These are phyloP conservation scores for Eristalis pertinax DNA, from an alignment of 2,888 invertebrate genomes.

Conservation along the genomic window DNA sequence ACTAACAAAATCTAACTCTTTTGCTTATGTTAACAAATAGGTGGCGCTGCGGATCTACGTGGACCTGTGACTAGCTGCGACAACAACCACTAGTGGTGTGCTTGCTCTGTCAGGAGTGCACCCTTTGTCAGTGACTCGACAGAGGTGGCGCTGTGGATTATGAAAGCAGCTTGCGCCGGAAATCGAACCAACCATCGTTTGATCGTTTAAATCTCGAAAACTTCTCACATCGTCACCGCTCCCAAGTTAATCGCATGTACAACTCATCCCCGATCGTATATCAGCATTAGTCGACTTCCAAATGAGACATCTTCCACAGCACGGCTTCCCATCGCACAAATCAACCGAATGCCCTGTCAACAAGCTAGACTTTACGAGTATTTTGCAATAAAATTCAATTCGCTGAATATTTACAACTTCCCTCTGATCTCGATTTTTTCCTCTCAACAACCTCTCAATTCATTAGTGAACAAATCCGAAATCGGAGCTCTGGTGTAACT, in stretches of 20 bases:
- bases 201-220: no score
- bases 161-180: no score
- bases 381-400: conserved; percentile 7
- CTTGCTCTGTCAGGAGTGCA: no score
- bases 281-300: background rate
- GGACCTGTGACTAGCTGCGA: no score
- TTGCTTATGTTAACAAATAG: no score
- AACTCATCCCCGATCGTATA: background rate
- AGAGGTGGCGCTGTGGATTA: no score
- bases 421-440: background rate
- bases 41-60: no score
- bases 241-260: background rate
- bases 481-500: background rate
- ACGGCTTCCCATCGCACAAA: background rate
- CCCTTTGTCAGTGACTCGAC: no score
- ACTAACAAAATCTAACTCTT: no score
- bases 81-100: no score
- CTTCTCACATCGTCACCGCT: background rate
- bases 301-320: background rate
- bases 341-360: background rate
- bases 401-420: conserved; percentile 14
- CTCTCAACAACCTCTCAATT: background rate
- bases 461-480: conserved; percentile 5
- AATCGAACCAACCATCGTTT: no score
- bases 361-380: background rate